A percentile compares a stretch with the other conserved stretches of the same genome.
Evolutionary conservation across 1,140 invertebrate genomes (phyloP).

Genomic region (Drosophila repletoides): DNA sequence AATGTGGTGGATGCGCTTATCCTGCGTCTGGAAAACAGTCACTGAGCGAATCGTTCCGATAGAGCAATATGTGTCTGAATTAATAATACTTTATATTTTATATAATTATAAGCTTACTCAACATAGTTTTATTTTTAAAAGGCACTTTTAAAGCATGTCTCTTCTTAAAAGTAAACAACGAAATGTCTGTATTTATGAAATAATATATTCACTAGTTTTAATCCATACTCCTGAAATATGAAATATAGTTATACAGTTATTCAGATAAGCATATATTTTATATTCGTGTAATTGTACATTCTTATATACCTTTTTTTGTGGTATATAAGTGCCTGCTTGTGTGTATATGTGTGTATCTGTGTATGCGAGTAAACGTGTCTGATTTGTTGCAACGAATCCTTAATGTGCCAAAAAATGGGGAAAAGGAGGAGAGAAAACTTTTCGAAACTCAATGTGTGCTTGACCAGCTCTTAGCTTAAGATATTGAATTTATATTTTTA

Average conservation of each 20-base stretch:
- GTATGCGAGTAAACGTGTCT: slow-evolving; percentile 30
- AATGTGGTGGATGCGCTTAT: slow-evolving; percentile 80
- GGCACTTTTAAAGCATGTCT: slow-evolving; percentile 72
- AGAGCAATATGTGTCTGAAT: neutral
- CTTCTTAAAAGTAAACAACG: slow-evolving; percentile 52
- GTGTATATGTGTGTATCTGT: slow-evolving; percentile 12
- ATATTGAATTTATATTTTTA: slow-evolving; percentile 48
- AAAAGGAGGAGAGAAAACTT: slow-evolving; percentile 32
- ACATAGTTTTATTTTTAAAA: slow-evolving; percentile 48
- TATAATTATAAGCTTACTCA: slow-evolving; percentile 57
- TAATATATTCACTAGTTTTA: too few species aligned
- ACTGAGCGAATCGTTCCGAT: slow-evolving; percentile 30
- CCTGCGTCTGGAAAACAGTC: slow-evolving; percentile 76
- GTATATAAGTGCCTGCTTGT: neutral
- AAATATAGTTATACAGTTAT: slow-evolving; percentile 45
- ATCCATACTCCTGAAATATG: too few species aligned
- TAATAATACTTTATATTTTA: slow-evolving; percentile 28
- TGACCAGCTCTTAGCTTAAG: slow-evolving; percentile 53
- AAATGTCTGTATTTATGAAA: slow-evolving; percentile 77
- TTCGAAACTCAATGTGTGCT: slow-evolving; percentile 53
- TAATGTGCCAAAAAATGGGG: slow-evolving; percentile 68
- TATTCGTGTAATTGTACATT: slow-evolving; percentile 65
- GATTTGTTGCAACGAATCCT: slow-evolving; percentile 64
- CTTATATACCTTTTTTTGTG: slow-evolving; percentile 21
- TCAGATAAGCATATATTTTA: slow-evolving; percentile 53